Conservation (phyloP, 2,888 invertebrate species). For the Ryuthela nishihirai region DNA sequence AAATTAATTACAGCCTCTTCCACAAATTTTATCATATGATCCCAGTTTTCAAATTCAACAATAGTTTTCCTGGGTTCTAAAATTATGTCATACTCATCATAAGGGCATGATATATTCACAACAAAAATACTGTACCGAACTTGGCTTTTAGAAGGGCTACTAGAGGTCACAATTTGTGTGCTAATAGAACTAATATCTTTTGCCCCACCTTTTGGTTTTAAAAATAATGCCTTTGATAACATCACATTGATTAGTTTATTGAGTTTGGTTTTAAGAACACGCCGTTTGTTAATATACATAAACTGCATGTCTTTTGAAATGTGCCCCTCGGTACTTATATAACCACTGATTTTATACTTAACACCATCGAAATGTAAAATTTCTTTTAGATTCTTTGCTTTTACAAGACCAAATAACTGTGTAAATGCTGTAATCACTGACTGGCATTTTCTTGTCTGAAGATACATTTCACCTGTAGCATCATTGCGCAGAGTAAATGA, state of each 20-base stretch:
- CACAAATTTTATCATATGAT: slow-evolving; percentile 51
- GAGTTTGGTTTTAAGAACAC: slow-evolving; percentile 56
- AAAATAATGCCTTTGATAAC: slow-evolving; percentile 47
- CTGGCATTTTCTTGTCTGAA: slow-evolving; percentile 59
- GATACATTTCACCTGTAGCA: slow-evolving; percentile 57
- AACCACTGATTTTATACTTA: slow-evolving; percentile 58
- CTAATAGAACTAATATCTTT: background rate
- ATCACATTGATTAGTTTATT: slow-evolving; percentile 53
- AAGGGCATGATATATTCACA: slow-evolving; percentile 58
- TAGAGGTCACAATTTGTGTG: background rate
- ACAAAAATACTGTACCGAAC: slow-evolving; percentile 51
- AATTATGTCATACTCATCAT: slow-evolving; percentile 55
- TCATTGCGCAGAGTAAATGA: slow-evolving; percentile 69
- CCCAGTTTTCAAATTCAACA: slow-evolving; percentile 59
- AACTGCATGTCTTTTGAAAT: slow-evolving; percentile 57
- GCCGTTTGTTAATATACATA: slow-evolving; percentile 64
- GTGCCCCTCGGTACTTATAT: slow-evolving; percentile 56
- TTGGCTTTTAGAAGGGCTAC: slow-evolving; percentile 15
- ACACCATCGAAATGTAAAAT: slow-evolving; percentile 51
- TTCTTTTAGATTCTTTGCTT: slow-evolving; percentile 49
- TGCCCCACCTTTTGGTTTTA: slow-evolving; percentile 29
- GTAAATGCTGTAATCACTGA: slow-evolving; percentile 58
- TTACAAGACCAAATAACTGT: slow-evolving; percentile 53
- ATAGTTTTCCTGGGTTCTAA: slow-evolving; percentile 55
- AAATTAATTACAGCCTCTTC: slow-evolving; percentile 47